These are phyloP conservation scores for Alectura lathami DNA, from an alignment of 2,113 vertebrate species.

Conservation along the genomic window DNA sequence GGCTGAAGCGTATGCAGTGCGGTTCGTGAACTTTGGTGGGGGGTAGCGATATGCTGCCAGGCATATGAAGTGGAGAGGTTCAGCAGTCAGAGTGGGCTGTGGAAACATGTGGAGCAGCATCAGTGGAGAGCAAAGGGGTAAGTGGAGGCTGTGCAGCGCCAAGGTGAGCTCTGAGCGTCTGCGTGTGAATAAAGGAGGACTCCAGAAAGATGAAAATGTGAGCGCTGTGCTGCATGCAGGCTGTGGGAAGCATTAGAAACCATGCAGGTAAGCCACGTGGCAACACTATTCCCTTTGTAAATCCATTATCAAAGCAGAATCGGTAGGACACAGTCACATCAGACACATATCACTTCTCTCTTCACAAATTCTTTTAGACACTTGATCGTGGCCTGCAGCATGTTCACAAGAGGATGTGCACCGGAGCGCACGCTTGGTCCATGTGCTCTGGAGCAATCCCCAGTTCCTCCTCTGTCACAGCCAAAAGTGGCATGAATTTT, in stretches of 20 bases:
- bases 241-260: not conserved
- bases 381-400: constrained; percentile 9
- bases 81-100: not conserved
- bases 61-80: not conserved
- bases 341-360: not conserved
- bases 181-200: not conserved
- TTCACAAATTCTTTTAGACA: constrained; percentile 9
- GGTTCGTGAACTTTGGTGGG: not conserved
- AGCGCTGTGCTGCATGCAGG: not conserved
- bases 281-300: not conserved
- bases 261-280: not conserved
- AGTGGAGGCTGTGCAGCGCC: not conserved
- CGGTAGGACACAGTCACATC: not conserved
- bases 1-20: not conserved
- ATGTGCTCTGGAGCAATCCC: constrained; percentile 43
- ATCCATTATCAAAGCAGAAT: constrained; percentile 25
- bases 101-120: not conserved
- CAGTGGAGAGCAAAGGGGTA: not conserved
- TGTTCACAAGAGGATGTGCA: not conserved
- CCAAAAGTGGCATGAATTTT: constrained; percentile 22
- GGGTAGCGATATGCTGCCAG: not conserved
- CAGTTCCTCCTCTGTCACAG: not conserved
- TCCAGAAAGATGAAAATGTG: not conserved
- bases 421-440: not conserved
- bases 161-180: not conserved